Conservation (phyloP, 2,113 vertebrate species). For the Prinia subflava region DNA sequence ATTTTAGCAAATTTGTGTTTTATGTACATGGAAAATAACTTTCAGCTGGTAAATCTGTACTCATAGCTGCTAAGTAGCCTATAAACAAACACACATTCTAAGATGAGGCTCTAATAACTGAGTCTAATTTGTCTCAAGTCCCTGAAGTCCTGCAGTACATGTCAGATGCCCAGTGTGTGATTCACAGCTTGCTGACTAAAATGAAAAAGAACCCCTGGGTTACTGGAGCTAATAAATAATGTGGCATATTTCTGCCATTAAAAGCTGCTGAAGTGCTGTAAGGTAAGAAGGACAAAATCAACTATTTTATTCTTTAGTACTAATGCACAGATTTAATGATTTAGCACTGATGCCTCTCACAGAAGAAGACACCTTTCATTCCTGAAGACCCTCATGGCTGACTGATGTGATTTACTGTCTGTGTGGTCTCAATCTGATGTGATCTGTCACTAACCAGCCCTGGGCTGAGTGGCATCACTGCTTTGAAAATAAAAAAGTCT, state of each 20-base stretch:
- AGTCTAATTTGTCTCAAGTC: conserved; percentile 50
- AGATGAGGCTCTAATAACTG: conserved; percentile 34
- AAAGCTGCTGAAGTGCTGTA: neutral
- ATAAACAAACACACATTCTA: conserved; percentile 39
- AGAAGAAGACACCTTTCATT: neutral
- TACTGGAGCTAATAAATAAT: conserved; percentile 57
- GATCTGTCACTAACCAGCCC: neutral
- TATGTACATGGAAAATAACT: conserved; percentile 2
- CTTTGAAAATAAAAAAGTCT: neutral
- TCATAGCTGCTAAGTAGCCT: neutral
- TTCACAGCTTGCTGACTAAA: conserved; percentile 62
- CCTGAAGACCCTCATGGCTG: neutral
- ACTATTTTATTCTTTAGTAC: neutral
- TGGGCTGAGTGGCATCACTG: neutral
- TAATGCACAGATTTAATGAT: neutral
- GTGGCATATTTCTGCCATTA: conserved; percentile 26
- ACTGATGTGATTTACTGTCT: neutral
- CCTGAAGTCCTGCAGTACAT: conserved; percentile 20
- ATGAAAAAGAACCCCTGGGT: conserved; percentile 52
- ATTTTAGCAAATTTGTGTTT: neutral
- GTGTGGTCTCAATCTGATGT: neutral
- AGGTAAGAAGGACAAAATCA: conserved; percentile 11
- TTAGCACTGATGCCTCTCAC: neutral
- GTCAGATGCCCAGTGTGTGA: conserved; percentile 39
- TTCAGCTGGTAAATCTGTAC: conserved; percentile 13